Conservation (phyloP, 2,113 vertebrate genomes). For the Limanda limanda region DNA sequence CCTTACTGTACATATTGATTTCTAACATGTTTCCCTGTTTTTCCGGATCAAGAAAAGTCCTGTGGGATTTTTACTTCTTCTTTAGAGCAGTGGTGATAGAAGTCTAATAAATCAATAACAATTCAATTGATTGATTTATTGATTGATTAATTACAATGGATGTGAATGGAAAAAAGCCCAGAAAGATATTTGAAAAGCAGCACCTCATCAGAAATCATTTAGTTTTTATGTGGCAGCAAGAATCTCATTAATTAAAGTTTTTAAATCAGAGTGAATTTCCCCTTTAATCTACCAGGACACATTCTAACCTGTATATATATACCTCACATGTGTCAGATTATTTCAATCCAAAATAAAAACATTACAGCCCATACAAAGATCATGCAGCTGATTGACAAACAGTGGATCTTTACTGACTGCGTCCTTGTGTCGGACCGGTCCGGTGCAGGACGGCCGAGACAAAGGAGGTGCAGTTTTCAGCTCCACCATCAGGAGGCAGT, state of each 20-base stretch:
- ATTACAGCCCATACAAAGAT: background rate
- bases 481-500: constrained; percentile 75
- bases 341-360: background rate
- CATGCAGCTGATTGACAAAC: background rate
- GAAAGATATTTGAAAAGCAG: background rate
- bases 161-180: no score
- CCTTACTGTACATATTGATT: no score
- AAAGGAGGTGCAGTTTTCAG: constrained; percentile 60
- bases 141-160: no score
- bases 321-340: background rate
- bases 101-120: no score
- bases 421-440: constrained; percentile 26
- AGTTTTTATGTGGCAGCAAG: background rate
- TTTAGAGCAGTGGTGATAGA: no score
- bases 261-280: background rate
- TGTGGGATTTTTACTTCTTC: no score
- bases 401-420: background rate
- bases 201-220: background rate
- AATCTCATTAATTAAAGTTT: background rate
- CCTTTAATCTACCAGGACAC: background rate
- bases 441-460: constrained; percentile 37
- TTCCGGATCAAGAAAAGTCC: no score
- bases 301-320: background rate
- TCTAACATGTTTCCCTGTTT: no score
- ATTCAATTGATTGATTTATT: no score